phyloP scores from a whole-genome alignment of 2,113 vertebrate genomes.

The Varanus komodoensis region DNA sequence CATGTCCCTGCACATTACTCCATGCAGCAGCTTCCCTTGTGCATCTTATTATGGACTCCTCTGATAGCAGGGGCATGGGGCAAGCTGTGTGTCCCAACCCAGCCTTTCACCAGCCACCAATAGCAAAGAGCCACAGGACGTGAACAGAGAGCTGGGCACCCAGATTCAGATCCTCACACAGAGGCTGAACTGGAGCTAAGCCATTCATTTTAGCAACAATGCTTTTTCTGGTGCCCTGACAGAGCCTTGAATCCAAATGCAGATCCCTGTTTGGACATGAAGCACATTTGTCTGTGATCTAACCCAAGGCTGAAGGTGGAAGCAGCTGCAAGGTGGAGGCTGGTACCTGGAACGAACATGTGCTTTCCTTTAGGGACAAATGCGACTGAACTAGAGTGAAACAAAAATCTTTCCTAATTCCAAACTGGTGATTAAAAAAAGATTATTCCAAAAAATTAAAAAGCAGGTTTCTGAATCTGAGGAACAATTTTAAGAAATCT shows the following conservation, averaged over 20 bases:
- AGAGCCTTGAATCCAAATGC: not conserved
- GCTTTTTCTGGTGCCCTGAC: not conserved
- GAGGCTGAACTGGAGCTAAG: not conserved
- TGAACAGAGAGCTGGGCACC: not conserved
- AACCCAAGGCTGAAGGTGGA: too few species aligned
- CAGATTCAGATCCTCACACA: too few species aligned
- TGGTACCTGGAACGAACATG: too few species aligned
- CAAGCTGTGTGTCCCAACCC: not conserved
- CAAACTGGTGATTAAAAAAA: too few species aligned
- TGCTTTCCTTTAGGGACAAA: too few species aligned
- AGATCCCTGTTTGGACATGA: too few species aligned
- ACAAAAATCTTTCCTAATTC: too few species aligned
- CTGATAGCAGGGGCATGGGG: not conserved
- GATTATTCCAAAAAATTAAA: too few species aligned
- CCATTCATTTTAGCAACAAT: not conserved
- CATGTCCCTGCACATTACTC: not conserved
- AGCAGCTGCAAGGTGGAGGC: too few species aligned
- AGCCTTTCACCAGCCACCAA: not conserved
- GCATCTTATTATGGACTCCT: not conserved
- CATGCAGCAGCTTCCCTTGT: not conserved
- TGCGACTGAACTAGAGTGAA: too few species aligned
- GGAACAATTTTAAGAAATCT: not conserved
- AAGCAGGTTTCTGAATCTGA: not conserved
- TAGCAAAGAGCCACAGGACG: not conserved
- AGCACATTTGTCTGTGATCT: too few species aligned